phyloP scores from a whole-genome alignment of 2,888 invertebrate genomes.

The Yponomeuta plumbellus region DNA sequence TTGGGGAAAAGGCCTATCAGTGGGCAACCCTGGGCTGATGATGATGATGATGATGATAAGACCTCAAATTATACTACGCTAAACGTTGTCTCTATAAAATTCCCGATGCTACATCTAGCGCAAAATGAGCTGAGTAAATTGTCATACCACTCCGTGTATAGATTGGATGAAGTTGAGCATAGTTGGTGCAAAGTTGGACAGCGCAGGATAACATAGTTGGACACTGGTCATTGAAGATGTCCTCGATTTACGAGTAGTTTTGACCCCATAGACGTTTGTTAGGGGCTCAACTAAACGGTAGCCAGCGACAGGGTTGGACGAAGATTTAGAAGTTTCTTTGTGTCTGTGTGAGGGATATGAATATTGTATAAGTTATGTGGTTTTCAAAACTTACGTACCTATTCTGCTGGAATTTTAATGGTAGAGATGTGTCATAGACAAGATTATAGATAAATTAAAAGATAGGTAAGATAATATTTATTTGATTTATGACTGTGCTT shows the following conservation, averaged over 20 bases:
- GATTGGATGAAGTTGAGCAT: constrained; percentile 63
- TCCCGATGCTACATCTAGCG: neutral
- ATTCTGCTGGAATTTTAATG: neutral
- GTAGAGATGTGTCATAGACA: neutral
- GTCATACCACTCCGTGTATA: constrained; percentile 42
- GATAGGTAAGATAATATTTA: neutral
- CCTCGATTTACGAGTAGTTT: constrained; percentile 68
- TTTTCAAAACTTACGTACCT: neutral
- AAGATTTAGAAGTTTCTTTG: neutral
- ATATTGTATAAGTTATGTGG: neutral
- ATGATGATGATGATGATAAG: no score
- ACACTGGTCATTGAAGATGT: constrained; percentile 66
- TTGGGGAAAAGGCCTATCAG: no score
- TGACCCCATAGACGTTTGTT: constrained; percentile 64
- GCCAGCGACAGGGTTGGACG: neutral
- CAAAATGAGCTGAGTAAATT: neutral
- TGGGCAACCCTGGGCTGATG: no score
- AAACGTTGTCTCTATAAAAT: no score
- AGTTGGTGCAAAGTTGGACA: constrained; percentile 49
- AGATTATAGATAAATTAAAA: neutral
- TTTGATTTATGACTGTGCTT: no score
- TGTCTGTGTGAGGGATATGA: neutral
- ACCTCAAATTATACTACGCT: no score
- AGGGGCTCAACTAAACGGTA: constrained; percentile 15
- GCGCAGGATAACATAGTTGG: constrained; percentile 36